Percentiles rank a stretch among this genome's conserved stretches.
Conservation (phyloP, 2,888 invertebrate genomes). For the Phorcus lineatus region DNA sequence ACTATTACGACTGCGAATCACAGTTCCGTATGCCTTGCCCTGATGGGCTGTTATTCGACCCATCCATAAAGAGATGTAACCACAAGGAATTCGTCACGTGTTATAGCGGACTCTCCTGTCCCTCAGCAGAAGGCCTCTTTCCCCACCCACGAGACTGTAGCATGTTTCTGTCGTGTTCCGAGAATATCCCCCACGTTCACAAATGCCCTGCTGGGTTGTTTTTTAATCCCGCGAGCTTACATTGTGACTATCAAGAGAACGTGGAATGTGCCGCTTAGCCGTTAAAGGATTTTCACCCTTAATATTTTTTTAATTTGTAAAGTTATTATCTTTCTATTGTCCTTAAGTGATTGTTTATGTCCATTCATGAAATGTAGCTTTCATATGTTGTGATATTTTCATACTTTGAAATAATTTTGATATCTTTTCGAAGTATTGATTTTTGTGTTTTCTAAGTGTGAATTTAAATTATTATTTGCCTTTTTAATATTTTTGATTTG, state of each 20-base stretch:
- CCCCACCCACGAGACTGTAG: conserved; percentile 51
- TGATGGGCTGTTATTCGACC: conserved; percentile 51
- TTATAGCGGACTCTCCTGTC: conserved; percentile 50
- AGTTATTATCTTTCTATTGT: no score
- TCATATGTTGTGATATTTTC: no score
- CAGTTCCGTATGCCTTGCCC: conserved; percentile 50
- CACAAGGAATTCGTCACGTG: conserved; percentile 55
- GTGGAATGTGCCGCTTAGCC: no score
- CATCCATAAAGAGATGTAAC: conserved; percentile 51
- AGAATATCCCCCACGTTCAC: conserved; percentile 54
- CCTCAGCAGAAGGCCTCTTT: conserved; percentile 46
- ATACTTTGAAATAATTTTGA: no score
- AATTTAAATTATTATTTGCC: no score
- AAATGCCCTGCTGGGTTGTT: conserved; percentile 43
- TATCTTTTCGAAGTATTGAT: no score
- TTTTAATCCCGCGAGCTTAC: conserved; percentile 74
- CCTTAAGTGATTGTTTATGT: no score
- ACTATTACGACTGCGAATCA: conserved; percentile 48
- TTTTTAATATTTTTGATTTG: no score
- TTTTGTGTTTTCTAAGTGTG: no score
- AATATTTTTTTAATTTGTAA: no score
- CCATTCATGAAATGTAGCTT: no score
- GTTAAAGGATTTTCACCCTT: no score
- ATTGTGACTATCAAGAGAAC: conserved; percentile 41
- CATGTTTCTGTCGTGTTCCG: conserved; percentile 55